Base-by-base conservation (phyloP, 2,888 invertebrate genomes). In the Diadegma fenestrale region DNA sequence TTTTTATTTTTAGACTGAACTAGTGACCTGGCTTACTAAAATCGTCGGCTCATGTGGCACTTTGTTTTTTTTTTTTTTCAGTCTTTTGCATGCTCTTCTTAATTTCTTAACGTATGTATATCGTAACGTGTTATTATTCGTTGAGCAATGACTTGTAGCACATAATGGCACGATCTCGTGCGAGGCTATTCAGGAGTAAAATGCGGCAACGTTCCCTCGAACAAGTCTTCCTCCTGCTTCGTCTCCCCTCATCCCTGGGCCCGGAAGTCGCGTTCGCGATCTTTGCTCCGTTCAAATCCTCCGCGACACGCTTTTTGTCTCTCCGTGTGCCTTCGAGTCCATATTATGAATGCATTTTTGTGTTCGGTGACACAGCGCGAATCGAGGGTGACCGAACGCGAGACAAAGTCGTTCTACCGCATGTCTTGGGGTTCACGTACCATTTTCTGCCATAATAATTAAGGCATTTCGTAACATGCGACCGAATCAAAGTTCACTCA, bases 251-350 rank as follows among this genome's bases (percentile, higher is more conserved):
- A 48, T 58, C 26, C 68, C 7, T 58, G 19, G 72, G 82, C 79
- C 85, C 85, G 85, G 82, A 82, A 85, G 79, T 82, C 37, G 75
- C 79, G 79, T 54, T 85, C 85, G 85, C 82, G 85, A 85, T 85
- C 82, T 85, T 82, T 63, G 78, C 85, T 48, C 45, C 82, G 85
- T 66, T 71, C 78, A 75, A 82, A 76, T 82, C 64, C 82, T 30
- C 71, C 58, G 19, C 58, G 58, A 66, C 33, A 63, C 45, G 71
- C 51, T 64, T 58, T 58, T 58, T 58, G 14, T 26, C 37, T 26
- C 58, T 14, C 26, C 5, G 26, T 26, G 58, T 58, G 2, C 37
- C 37, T 58, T 26, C 14, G 14, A 14, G 26, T 58, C 1, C 26
- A 14, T 4, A 4, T n/a, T 58, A 22, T 58, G 4, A 10, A 26